These are phyloP conservation scores for Drosophila grimshawi DNA, from an alignment of 1,140 invertebrate species.

Conservation along the genomic window DNA sequence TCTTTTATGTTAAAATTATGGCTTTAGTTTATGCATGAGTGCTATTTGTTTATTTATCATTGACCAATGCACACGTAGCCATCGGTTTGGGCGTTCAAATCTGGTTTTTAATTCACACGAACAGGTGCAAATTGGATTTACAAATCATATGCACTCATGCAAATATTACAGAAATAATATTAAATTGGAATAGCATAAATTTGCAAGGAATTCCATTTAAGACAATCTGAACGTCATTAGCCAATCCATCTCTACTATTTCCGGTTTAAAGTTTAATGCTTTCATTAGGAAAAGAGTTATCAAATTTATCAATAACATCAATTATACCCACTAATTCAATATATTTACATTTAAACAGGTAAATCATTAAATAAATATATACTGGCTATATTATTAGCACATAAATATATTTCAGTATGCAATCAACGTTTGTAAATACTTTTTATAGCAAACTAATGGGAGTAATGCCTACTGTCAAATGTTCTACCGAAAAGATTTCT, in stretches of 20 bases:
- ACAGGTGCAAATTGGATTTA: conserved; percentile 11
- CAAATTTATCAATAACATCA: neutral
- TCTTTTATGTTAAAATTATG: conserved; percentile 21
- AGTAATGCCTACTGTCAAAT: too few species aligned
- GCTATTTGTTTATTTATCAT: conserved; percentile 59
- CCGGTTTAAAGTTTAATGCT: neutral
- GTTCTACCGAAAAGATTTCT: too few species aligned
- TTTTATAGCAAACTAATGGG: too few species aligned
- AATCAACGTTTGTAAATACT: too few species aligned
- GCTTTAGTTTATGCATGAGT: neutral
- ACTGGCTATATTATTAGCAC: too few species aligned
- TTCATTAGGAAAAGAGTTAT: neutral
- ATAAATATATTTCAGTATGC: too few species aligned
- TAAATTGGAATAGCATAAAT: neutral
- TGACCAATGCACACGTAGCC: conserved; percentile 12
- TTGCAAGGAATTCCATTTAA: conserved; percentile 19
- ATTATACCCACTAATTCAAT: neutral
- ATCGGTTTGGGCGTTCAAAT: conserved; percentile 21
- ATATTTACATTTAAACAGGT: too few species aligned
- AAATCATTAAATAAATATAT: too few species aligned
- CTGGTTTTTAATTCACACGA: conserved; percentile 41
- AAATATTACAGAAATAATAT: conserved; percentile 21
- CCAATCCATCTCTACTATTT: neutral
- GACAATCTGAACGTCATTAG: conserved; percentile 5
- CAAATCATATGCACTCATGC: conserved; percentile 12